Conservation (phyloP, 2,888 invertebrate species). For the Meteorus cinctellus region DNA sequence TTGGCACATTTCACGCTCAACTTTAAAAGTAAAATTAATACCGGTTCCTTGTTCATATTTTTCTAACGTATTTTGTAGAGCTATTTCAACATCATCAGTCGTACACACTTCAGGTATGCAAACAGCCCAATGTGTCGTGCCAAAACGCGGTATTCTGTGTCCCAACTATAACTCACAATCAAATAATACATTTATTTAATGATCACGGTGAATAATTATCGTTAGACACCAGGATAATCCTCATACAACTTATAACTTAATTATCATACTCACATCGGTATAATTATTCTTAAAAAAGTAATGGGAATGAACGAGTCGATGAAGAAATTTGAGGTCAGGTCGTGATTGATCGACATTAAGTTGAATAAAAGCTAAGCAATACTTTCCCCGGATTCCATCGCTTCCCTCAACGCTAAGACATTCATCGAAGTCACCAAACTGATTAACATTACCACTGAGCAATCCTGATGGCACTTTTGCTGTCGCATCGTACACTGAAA, state of each 20-base stretch:
- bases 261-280: constrained; percentile 79
- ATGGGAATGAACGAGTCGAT: constrained; percentile 78
- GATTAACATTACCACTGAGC: constrained; percentile 81
- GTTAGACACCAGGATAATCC: not conserved
- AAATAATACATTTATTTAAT: not conserved
- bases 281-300: constrained; percentile 79
- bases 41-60: constrained; percentile 76
- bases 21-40: constrained; percentile 76
- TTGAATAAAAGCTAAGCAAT: constrained; percentile 80
- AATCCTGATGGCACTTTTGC: constrained; percentile 82
- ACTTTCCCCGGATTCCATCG: constrained; percentile 77
- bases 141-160: constrained; percentile 81
- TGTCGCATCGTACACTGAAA: constrained; percentile 82
- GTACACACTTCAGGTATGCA: constrained; percentile 80
- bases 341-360: constrained; percentile 75
- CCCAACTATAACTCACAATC: constrained; percentile 76
- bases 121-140: constrained; percentile 80
- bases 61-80: constrained; percentile 74
- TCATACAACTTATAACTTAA: not conserved
- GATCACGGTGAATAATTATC: too few species aligned
- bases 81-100: constrained; percentile 76
- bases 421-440: constrained; percentile 82
- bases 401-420: constrained; percentile 74
- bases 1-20: constrained; percentile 80
- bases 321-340: constrained; percentile 74